These are phyloP conservation scores for Microtus pennsylvanicus DNA, from an alignment of 2,113 vertebrate species.

Conservation along the genomic window DNA sequence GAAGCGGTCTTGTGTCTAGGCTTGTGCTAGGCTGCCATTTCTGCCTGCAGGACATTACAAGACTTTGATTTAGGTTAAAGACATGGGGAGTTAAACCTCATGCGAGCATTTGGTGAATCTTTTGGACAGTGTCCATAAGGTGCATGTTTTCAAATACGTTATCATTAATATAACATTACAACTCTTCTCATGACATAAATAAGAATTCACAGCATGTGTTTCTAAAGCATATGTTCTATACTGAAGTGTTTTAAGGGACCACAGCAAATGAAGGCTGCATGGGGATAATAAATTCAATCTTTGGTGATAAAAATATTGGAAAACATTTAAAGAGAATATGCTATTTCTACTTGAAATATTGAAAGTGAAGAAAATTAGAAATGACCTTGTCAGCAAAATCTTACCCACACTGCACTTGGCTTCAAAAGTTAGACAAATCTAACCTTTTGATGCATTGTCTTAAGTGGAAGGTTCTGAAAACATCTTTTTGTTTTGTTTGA, in stretches of 20 bases:
- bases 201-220: not conserved
- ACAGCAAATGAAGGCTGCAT: not conserved
- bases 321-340: slow-evolving; percentile 31
- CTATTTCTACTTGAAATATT: slow-evolving; percentile 1
- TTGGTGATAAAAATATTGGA: slow-evolving; percentile 14
- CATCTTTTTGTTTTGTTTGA: not conserved
- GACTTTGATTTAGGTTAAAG: not conserved
- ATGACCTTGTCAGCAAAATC: not conserved
- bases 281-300: not conserved
- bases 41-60: not conserved
- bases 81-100: not conserved
- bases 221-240: not conserved
- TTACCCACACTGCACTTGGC: not conserved
- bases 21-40: not conserved
- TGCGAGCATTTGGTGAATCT: not conserved
- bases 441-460: not conserved
- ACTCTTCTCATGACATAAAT: not conserved
- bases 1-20: not conserved
- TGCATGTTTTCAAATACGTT: not conserved
- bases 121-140: not conserved
- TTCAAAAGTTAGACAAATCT: not conserved
- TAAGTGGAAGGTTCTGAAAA: not conserved
- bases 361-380: slow-evolving; percentile 18
- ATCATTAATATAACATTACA: not conserved
- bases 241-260: slow-evolving; percentile 4